Conservation (phyloP, 2,888 invertebrate species). For the Apodemia duryi region DNA sequence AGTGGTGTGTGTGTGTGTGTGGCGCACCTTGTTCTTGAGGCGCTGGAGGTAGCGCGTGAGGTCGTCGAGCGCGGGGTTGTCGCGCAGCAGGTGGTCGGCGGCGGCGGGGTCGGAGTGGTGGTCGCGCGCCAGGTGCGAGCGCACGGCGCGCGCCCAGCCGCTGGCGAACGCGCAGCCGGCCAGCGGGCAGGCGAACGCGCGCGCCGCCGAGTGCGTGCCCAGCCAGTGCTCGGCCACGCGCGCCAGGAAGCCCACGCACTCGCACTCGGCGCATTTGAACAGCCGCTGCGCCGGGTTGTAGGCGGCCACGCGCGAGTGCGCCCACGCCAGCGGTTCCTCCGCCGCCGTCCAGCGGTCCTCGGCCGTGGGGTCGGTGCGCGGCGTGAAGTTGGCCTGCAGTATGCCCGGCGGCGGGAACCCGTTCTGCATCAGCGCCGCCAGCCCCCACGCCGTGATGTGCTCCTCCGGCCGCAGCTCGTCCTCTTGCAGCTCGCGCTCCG, state of each 20-base stretch:
- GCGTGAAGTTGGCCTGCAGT: constrained; percentile 79
- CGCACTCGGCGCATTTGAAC: constrained; percentile 87
- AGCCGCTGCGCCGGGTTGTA: constrained; percentile 88
- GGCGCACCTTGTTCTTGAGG: constrained; percentile 81
- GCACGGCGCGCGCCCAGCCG: constrained; percentile 87
- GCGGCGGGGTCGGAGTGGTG: constrained; percentile 84
- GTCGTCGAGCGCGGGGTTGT: constrained; percentile 86
- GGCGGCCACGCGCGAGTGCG: constrained; percentile 88
- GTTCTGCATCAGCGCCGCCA: constrained; percentile 88
- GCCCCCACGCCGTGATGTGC: constrained; percentile 85
- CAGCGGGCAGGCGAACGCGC: constrained; percentile 83
- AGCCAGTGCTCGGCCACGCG: constrained; percentile 88
- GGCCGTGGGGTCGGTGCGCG: constrained; percentile 68
- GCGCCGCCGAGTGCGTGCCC: constrained; percentile 82
- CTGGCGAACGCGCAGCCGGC: constrained; percentile 86
- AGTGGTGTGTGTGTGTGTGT: background rate
- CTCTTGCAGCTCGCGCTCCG: constrained; percentile 71
- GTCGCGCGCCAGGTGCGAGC: constrained; percentile 85
- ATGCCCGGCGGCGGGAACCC: constrained; percentile 84
- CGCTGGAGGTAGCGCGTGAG: constrained; percentile 85
- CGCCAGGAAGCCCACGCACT: constrained; percentile 86
- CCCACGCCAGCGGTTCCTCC: constrained; percentile 85
- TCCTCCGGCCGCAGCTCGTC: constrained; percentile 83
- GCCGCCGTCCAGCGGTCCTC: constrained; percentile 84
- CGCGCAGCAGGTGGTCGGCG: constrained; percentile 81